Evolutionary conservation across 2,113 vertebrate species (phyloP), one percentile per base, ranked within the genome.

Genomic region (Epinephelus cyanopodus): DNA sequence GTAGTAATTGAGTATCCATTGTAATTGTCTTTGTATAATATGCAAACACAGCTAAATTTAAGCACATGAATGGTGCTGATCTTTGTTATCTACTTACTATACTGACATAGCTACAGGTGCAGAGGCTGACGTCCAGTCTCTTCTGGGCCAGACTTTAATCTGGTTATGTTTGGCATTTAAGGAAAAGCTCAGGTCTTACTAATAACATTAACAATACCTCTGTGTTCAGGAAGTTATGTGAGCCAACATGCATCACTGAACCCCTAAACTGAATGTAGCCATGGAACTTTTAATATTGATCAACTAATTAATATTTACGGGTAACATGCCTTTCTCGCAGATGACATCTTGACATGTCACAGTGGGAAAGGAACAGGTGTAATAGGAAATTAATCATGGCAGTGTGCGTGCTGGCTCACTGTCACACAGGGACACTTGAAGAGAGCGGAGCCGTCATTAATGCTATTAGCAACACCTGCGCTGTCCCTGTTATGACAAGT

Each of bases 1-100:
- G 87, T 93, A 90, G 90, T 63, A 75, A 83, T 73, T 87, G 64
- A 89, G 48, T 85, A 87, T 80, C 52, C 15, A 3, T 66, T 81
- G 66, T 65, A 52, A 42, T n/a, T 65, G 65, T 74, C 11, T 57
- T 68, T 37, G 47, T 69, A 3, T 63, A 77, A 2, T 62, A 18
- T 79, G 58, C 25, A 37, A 76, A 21, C 23, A 27, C 39, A 48
- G n/a, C 19, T 6, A 23, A 53, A 2, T 45, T 29, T 11, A 29
- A 25, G 19, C 18, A 47, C 3, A 29, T 72, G 25, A 14, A 33
- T 19, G 18, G 21, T 37, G 14, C 45, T 39, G 21, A 61, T 39
- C 23, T 10, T 21, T 45, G 1, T 17, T 50, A 57, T 7, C 12
- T 5, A 9, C 13, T 17, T 56, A 23, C 53, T 50, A 37, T 37